Evolutionary conservation across 2,888 invertebrate genomes (phyloP).

Genomic region (Meteorus colon): DNA sequence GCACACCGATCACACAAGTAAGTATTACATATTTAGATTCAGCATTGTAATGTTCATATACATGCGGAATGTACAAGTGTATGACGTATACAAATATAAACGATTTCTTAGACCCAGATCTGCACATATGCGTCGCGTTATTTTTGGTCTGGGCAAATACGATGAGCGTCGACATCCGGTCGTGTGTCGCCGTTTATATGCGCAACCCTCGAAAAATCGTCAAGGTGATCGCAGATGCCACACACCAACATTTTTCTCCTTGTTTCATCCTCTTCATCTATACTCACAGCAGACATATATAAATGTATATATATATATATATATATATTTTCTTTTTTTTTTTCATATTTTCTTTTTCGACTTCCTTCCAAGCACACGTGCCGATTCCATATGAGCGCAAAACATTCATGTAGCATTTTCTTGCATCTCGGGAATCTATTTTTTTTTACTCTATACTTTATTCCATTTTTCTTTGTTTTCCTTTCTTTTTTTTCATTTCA

Average conservation of each 20-base stretch:
- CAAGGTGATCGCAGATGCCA: constrained; percentile 24
- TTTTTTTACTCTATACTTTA: not conserved
- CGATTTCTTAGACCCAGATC: constrained; percentile 50
- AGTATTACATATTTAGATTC: not conserved
- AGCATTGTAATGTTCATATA: not conserved
- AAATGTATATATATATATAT: not conserved
- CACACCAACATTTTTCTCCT: not conserved
- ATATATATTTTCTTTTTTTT: not conserved
- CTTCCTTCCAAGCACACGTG: constrained; percentile 13
- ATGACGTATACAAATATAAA: constrained; percentile 41
- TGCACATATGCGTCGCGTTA: constrained; percentile 48
- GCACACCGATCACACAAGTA: not conserved
- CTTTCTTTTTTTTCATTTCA: not conserved
- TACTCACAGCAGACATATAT: not conserved
- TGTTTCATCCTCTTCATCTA: not conserved
- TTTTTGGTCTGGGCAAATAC: constrained; percentile 41
- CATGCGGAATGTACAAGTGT: not conserved
- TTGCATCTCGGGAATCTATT: not conserved
- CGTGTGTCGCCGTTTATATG: constrained; percentile 7
- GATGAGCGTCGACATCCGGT: constrained; percentile 43
- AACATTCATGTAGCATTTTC: not conserved
- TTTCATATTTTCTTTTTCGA: not conserved
- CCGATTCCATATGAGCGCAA: constrained; percentile 2
- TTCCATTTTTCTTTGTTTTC: not conserved
- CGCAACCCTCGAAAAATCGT: constrained; percentile 28